Evolutionary conservation across 2,888 invertebrate genomes (phyloP), one percentile per base, ranked within the genome.

Genomic region (Rhagonycha fulva): DNA sequence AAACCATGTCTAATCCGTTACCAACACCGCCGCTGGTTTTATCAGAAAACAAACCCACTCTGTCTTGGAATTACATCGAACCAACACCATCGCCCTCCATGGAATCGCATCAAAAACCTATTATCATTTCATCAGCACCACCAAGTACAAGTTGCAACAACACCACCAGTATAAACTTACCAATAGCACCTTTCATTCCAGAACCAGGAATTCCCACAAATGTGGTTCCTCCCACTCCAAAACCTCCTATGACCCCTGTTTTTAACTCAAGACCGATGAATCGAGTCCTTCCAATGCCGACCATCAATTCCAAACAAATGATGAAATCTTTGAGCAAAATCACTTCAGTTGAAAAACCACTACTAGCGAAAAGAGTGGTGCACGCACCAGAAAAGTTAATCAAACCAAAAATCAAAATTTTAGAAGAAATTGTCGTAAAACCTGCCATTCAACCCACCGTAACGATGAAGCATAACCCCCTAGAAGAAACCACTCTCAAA

Each of bases 211-310:
- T 93, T 82, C 93, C 93, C 14, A 93, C 93, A 11, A 94, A 93
- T 85, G 92, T 94, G 71, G 94, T 94, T 0, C 93, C 92, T 84
- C 94, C 94, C 1, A 91, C 93, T 72, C 90, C 90, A 67, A 90
- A 90, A 84, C 88, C 84, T 9, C 47, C 47, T n/a, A 47, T 78
- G 26, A 80, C 83, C 2, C 85, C 88, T 10, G 80, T 84, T 14
- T 80, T 81, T 10, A 86, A 86, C 71, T 88, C 88, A 87, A 89
- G 94, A 76, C 95, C 95, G 62, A 95, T 94, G 90, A 95, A 94
- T 84, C 90, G 95, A 78, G 95, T 95, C 1, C 84, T 95, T 70
- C 95, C 95, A 10, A 92, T 95, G 90, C 94, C 94, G 82, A 93
- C 94, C 78, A 91, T 92, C 72, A 90, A 71, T 32, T 14, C 69